Evolutionary conservation across 1,140 invertebrate species (phyloP).

Genomic region (Lepidostoma basale): DNA sequence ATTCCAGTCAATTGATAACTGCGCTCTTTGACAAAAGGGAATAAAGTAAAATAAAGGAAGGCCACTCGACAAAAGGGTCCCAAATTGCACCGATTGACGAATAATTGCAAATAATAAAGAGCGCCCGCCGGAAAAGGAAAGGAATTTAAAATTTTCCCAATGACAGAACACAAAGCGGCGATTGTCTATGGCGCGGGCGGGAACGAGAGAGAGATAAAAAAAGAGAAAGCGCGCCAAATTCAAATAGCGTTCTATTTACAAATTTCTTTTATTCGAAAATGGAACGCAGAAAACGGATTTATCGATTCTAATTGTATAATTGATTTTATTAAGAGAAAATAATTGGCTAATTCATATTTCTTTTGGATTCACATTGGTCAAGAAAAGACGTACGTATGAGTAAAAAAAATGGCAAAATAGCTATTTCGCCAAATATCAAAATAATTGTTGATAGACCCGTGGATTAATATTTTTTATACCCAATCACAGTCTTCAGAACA

Average conservation of each 20-base stretch:
- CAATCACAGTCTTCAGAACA: too few relatives aligned
- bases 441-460: too few relatives aligned
- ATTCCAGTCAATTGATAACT: too few relatives aligned
- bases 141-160: slow-evolving; percentile 45
- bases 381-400: too few relatives aligned
- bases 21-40: neutral
- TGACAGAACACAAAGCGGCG: slow-evolving; percentile 44
- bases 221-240: slow-evolving; percentile 4
- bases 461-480: too few relatives aligned
- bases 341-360: too few relatives aligned
- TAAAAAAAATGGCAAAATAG: too few relatives aligned
- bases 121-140: slow-evolving; percentile 11
- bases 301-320: too few relatives aligned
- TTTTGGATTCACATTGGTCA: too few relatives aligned
- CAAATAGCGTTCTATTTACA: neutral
- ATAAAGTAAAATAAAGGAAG: slow-evolving; percentile 24
- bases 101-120: slow-evolving; percentile 47
- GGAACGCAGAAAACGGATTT: neutral
- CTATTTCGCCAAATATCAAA: too few relatives aligned
- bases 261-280: neutral
- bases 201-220: too few relatives aligned
- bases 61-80: neutral
- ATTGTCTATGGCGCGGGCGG: slow-evolving; percentile 38
- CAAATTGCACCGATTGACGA: slow-evolving; percentile 46
- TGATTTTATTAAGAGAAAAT: too few relatives aligned